phyloP scores from a whole-genome alignment of 92 coral and sea anemone genomes.

The Umimayanthus kanabou region DNA sequence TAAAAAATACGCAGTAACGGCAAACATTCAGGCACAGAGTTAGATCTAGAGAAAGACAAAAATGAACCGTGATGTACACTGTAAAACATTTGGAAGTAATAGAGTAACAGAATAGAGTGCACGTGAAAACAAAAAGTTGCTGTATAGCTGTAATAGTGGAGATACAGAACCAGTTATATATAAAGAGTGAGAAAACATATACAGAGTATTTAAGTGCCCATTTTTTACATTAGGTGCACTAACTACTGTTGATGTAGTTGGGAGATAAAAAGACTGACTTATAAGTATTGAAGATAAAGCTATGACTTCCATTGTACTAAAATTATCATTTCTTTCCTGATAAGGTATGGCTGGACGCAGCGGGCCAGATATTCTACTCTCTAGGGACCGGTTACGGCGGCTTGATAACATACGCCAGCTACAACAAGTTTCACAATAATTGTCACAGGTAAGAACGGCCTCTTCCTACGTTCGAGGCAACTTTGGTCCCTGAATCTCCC shows the following conservation, averaged over 20 bases:
- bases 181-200: not conserved
- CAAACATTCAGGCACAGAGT: no score
- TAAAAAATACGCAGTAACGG: no score
- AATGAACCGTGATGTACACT: no score
- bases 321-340: not conserved
- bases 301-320: not conserved
- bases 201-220: no score
- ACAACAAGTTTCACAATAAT: constrained; percentile 86
- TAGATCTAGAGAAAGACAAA: no score
- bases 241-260: not conserved
- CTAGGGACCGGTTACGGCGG: constrained; percentile 93
- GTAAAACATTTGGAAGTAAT: not conserved
- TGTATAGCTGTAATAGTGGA: not conserved
- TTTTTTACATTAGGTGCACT: no score
- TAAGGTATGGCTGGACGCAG: constrained; percentile 93
- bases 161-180: not conserved
- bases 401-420: constrained; percentile 89
- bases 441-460: constrained; percentile 60
- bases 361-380: constrained; percentile 95
- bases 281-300: no score
- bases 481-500: not conserved
- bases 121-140: not conserved
- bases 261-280: no score
- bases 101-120: no score
- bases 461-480: not conserved